Percentiles rank a stretch among this genome's conserved stretches.
phyloP scores from a whole-genome alignment of 2,888 invertebrate species.

The Escarpia spicata region DNA sequence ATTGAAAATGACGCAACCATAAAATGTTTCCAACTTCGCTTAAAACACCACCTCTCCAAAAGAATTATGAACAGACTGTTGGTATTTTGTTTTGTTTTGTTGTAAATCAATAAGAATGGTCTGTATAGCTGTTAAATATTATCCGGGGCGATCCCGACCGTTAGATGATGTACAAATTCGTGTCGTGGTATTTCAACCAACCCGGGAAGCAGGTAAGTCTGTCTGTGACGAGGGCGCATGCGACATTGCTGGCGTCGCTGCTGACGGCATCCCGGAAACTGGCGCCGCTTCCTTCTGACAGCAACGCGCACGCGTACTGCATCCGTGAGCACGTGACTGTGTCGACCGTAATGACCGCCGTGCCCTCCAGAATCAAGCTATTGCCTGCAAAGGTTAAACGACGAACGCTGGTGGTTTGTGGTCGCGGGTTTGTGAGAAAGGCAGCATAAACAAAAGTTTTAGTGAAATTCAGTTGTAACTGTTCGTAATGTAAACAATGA shows the following conservation, averaged over 20 bases:
- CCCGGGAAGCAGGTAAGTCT: not conserved
- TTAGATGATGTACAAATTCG: not conserved
- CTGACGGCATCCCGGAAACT: not conserved
- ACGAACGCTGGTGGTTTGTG: not conserved
- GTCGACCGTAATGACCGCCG: not conserved
- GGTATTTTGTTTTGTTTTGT: not conserved
- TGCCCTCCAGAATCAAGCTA: not conserved
- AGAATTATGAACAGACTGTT: not conserved
- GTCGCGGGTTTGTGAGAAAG: too few species aligned
- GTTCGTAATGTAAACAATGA: too few species aligned
- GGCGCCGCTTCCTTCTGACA: not conserved
- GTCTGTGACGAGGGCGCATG: not conserved
- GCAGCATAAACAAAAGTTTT: too few species aligned
- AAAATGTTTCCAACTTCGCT: not conserved
- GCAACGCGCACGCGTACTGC: not conserved
- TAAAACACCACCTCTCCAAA: not conserved
- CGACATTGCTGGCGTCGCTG: conserved; percentile 7
- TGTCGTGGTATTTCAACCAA: not conserved
- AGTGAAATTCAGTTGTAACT: too few species aligned
- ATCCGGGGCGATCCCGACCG: not conserved
- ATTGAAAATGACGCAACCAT: too few species aligned
- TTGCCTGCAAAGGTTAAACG: not conserved
- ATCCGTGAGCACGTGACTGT: not conserved
- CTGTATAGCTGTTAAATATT: not conserved
- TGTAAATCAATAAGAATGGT: not conserved